Evolutionary conservation across 2,888 invertebrate genomes (phyloP), one percentile per base, ranked within the genome.

Genomic region (Drepana falcataria): DNA sequence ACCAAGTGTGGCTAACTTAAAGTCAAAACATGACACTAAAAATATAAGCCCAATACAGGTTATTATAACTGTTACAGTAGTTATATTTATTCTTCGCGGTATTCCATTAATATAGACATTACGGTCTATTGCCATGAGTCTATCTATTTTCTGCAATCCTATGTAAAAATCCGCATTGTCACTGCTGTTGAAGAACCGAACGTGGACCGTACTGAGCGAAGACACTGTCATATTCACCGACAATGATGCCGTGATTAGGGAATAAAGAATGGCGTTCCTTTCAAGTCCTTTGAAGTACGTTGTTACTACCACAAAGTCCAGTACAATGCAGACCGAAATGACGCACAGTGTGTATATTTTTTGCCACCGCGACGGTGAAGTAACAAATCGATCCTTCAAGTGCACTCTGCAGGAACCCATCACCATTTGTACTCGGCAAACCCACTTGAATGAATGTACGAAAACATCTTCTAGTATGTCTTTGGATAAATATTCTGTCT

Each of bases 91-190:
- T 35, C 57, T 59, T 52, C 64, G 65, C 48, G 75, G 51, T 1
- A 73, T 55, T 2, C 41, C 9, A 51, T 77, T 72, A 2, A 82
- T 59, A 5, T 35, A 53, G 54, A 69, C 68, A 48, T 69, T 77
- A 3, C 69, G 65, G 21, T 80, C 65, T 34, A 84, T 61, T 35
- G 72, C 74, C 77, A 87, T 76, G 1, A 73, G 55, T 33, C 80
- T 72, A 52, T 87, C 84, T 2, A 85, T 71, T 59, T 77, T 67
- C 64, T 87, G 85, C 54, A 85, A 64, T 63, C 73, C 70, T 0
- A 83, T 62, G n/a, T 69, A 72, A 52, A 85, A 81, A 2, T 70
- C 63, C 0, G 74, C 69, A 58, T 83, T 85, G 1, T 56, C 58
- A 2, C 72, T 62, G 2, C 71, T 68, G 57, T 81, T 80, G 2